Evolutionary conservation across 2,888 invertebrate species (phyloP), one percentile per base, ranked within the genome.

Genomic region (Lasioglossum calceatum): DNA sequence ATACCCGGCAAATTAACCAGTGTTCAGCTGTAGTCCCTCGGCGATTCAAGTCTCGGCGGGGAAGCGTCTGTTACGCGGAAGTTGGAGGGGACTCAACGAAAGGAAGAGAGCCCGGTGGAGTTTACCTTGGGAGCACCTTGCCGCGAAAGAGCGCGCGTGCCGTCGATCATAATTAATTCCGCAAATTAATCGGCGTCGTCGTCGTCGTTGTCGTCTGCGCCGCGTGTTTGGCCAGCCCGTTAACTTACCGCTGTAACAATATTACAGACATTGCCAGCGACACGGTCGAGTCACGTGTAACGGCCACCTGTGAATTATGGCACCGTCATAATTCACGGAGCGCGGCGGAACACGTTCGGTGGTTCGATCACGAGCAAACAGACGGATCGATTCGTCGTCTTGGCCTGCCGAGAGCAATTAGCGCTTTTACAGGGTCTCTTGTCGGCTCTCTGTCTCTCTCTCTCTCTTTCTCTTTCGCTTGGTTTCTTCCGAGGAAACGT

Each of bases 221-320:
- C 36, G 19, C 39, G 50, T 85, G 80, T 79, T 85, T 80, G 76
- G 12, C 23, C 76, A 73, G 8, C 85, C 75, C 39, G 76, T 85
- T 84, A 85, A 84, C 75, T 50, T 27, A 39, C 54, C 76, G 75
- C 72, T 67, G 76, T 85, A 84, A 85, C 71, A 72, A 72, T 72
- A 76, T 85, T 76, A 61, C 64, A 54, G 72, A 61, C 44, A 64
- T 76, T 58, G 61, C 44, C 71, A 71, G 27, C 7, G 58, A 75
- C 75, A 74, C 67, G 4, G 23, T 19, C 58, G 79, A 8, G 71
- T 47, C 85, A 58, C 79, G 44, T 76, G 76, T 58, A 54, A 61
- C 50, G 32, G 70, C 77, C 54, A 44, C 70, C 67, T 61, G 85
- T 54, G 39, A 85, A 85, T 85, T 79, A 75, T 79, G 36, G 75